Evolutionary conservation across 2,888 invertebrate genomes (phyloP).

Genomic region (Tholera decimalis): DNA sequence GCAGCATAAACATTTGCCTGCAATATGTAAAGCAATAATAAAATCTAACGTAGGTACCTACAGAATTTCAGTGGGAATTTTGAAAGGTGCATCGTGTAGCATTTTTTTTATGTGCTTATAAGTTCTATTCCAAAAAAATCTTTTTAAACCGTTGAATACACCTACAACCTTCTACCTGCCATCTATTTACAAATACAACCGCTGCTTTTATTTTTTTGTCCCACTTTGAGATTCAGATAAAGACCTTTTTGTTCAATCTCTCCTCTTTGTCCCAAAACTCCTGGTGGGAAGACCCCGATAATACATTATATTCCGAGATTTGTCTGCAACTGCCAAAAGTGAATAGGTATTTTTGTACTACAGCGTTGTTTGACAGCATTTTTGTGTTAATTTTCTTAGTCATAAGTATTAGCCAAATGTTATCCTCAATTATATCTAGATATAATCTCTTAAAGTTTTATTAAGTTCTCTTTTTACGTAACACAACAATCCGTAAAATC

Average conservation of each 20-base stretch:
- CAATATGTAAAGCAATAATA: slow-evolving; percentile 37
- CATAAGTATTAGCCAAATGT: neutral
- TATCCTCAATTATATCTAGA: neutral
- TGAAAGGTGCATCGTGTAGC: slow-evolving; percentile 82
- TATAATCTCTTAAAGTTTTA: neutral
- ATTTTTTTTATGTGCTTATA: slow-evolving; percentile 67
- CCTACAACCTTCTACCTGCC: slow-evolving; percentile 90
- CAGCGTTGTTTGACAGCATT: neutral
- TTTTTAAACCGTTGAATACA: slow-evolving; percentile 81
- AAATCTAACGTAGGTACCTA: slow-evolving; percentile 32
- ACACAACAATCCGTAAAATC: neutral
- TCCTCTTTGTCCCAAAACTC: slow-evolving; percentile 76
- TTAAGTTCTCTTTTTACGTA: neutral
- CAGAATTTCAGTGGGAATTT: slow-evolving; percentile 82
- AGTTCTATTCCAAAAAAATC: slow-evolving; percentile 68
- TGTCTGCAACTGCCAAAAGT: slow-evolving; percentile 25
- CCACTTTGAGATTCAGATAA: slow-evolving; percentile 78
- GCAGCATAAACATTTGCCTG: slow-evolving; percentile 21
- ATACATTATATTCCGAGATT: slow-evolving; percentile 42
- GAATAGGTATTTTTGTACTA: slow-evolving; percentile 5
- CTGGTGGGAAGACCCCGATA: slow-evolving; percentile 48
- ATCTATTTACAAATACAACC: slow-evolving; percentile 88
- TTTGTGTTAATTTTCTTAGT: slow-evolving; percentile 17
- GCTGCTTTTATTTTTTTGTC: slow-evolving; percentile 82
- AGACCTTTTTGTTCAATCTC: slow-evolving; percentile 80